A percentile compares a stretch with the other conserved stretches of the same genome.
Conservation (phyloP, 2,113 vertebrate genomes). For the Lethenteron reissneri region DNA sequence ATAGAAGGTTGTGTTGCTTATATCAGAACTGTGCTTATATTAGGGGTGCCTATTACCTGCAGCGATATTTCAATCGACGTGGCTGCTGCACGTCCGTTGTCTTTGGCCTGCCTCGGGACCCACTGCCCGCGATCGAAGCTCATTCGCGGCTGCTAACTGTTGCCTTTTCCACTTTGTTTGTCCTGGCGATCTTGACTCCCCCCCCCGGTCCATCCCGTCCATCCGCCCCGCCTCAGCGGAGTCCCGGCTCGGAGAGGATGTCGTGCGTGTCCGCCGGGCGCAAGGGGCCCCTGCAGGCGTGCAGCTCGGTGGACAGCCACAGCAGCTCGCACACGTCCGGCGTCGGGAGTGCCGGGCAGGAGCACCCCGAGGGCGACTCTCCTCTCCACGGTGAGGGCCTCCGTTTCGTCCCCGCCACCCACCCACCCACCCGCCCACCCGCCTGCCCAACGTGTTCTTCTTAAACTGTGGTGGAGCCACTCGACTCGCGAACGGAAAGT, state of each 20-base stretch:
- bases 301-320: conserved; percentile 76
- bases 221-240: neutral
- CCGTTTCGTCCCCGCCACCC: neutral
- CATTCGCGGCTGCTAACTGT: neutral
- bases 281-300: conserved; percentile 29
- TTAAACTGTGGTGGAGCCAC: no score
- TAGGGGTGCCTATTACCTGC: no score
- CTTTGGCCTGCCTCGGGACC: neutral
- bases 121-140: neutral
- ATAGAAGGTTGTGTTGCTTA: no score
- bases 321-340: conserved; percentile 85
- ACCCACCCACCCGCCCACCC: neutral
- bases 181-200: neutral
- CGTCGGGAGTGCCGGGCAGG: conserved; percentile 71
- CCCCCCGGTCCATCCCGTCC: neutral
- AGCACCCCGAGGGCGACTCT: conserved; percentile 57
- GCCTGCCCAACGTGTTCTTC: neutral
- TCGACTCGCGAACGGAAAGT: no score
- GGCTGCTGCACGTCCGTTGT: no score
- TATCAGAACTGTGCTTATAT: no score
- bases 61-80: no score
- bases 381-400: conserved; percentile 42
- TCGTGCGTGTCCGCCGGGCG: neutral
- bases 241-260: neutral
- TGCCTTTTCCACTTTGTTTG: neutral